These are phyloP conservation scores for Tiliacea citrago DNA, from an alignment of 2,888 invertebrate genomes.

Conservation along the genomic window DNA sequence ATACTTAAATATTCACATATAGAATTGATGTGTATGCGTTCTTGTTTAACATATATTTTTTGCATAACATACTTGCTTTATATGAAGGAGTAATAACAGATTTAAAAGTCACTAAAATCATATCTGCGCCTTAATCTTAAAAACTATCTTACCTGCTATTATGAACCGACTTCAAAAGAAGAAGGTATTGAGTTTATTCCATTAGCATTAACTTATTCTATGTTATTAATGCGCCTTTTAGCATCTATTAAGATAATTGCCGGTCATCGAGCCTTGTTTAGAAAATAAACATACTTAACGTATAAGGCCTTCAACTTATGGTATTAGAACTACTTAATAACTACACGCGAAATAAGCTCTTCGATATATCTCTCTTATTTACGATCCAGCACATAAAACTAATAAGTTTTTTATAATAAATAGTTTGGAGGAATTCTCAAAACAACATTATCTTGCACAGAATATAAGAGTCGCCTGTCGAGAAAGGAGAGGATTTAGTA, in stretches of 20 bases:
- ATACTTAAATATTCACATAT: too few species aligned
- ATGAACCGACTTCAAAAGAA: neutral
- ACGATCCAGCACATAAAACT: neutral
- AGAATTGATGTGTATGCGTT: too few species aligned
- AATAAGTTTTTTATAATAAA: too few species aligned
- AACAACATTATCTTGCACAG: too few species aligned
- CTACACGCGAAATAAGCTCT: neutral
- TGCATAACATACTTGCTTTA: too few species aligned
- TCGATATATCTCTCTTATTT: neutral
- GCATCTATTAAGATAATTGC: slow-evolving; percentile 17
- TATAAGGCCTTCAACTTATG: neutral
- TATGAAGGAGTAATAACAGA: too few species aligned
- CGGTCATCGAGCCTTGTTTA: neutral
- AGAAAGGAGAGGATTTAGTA: too few species aligned
- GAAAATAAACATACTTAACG: slow-evolving; percentile 5
- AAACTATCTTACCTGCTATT: neutral
- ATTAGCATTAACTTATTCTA: neutral
- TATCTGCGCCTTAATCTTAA: neutral
- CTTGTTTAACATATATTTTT: too few species aligned
- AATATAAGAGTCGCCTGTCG: too few species aligned
- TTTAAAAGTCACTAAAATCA: too few species aligned
- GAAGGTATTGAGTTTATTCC: neutral
- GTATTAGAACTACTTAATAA: neutral
- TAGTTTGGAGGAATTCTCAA: too few species aligned
- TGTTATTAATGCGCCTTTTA: neutral